These are phyloP conservation scores for Eledona agricola DNA, from an alignment of 2,888 invertebrate genomes.

Conservation along the genomic window DNA sequence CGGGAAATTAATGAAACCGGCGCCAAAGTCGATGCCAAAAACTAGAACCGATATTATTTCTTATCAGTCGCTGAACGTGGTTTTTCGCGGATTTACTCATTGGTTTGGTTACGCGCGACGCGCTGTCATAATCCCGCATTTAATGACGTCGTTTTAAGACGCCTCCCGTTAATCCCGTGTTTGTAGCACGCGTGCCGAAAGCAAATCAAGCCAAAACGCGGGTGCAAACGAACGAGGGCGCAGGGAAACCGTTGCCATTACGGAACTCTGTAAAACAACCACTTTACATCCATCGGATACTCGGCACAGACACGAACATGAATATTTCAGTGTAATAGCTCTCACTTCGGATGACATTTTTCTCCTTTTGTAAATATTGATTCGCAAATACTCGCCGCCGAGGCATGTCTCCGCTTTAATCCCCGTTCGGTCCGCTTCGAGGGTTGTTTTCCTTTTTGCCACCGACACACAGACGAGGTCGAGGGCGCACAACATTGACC, in stretches of 20 bases:
- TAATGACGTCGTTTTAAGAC: conserved; percentile 19
- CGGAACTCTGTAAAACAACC: conserved; percentile 52
- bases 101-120: conserved; percentile 13
- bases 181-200: conserved; percentile 43
- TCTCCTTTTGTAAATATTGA: conserved; percentile 54
- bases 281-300: conserved; percentile 57
- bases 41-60: no score
- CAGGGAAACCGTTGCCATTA: conserved; percentile 45
- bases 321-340: conserved; percentile 57
- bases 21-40: no score
- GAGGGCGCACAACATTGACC: no score
- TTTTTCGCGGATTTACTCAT: no score
- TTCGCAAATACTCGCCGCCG: conserved; percentile 46
- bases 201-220: conserved; percentile 47
- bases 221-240: conserved; percentile 37
- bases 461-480: conserved; percentile 10
- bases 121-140: conserved; percentile 14
- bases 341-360: conserved; percentile 50
- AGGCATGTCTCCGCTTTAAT: conserved; percentile 46
- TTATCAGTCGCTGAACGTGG: no score
- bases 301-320: conserved; percentile 57
- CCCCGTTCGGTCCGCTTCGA: conserved; percentile 43
- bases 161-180: conserved; percentile 11
- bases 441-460: conserved; percentile 29
- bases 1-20: no score